A percentile compares a stretch with the other conserved stretches of the same genome.
Conservation (phyloP, 2,888 invertebrate genomes). For the Therioaphis trifolii region DNA sequence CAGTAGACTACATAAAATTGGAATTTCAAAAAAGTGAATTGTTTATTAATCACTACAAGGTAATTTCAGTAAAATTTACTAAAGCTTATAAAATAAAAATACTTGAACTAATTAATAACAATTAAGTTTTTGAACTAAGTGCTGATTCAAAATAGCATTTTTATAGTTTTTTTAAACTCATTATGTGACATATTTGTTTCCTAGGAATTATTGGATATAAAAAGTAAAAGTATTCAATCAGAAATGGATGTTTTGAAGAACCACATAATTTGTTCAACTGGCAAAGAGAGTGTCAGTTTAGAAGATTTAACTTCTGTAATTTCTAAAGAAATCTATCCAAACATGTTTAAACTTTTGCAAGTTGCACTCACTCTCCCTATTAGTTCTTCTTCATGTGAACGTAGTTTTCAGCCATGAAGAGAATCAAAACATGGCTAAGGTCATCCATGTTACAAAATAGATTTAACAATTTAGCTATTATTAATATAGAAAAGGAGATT, state of each 20-base stretch:
- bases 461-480: not conserved
- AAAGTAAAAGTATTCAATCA: not conserved
- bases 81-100: no score
- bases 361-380: conserved; percentile 35
- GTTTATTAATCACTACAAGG: not conserved
- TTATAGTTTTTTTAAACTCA: no score
- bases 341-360: conserved; percentile 29
- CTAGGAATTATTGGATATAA: conserved; percentile 21
- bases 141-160: no score
- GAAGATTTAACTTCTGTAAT: not conserved
- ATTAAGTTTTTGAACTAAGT: no score
- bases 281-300: not conserved
- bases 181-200: not conserved
- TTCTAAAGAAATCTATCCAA: not conserved
- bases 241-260: conserved; percentile 10
- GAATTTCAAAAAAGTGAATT: not conserved
- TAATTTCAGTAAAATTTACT: not conserved
- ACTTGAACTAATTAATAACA: no score
- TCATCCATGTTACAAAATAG: conserved; percentile 33
- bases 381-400: conserved; percentile 23
- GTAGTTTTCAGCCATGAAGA: conserved; percentile 11
- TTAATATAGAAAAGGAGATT: no score
- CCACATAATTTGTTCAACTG: not conserved
- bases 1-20: not conserved
- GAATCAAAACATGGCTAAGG: conserved; percentile 29